A percentile compares a stretch with the other conserved stretches of the same genome.
Evolutionary conservation across 2,113 vertebrate species (phyloP).

Genomic region (Rissa tridactyla): DNA sequence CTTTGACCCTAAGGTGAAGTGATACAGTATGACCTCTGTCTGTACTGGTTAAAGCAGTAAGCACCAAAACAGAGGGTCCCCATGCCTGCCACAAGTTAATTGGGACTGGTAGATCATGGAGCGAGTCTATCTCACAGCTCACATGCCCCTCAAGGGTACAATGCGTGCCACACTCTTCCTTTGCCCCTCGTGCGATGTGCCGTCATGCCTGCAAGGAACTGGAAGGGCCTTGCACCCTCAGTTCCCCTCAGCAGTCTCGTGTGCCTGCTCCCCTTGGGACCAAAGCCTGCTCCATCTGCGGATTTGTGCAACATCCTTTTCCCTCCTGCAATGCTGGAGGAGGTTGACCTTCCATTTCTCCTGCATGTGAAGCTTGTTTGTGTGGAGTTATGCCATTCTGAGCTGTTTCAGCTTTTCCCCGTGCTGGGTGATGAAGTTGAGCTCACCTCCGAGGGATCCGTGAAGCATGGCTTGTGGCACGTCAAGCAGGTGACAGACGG

Average conservation of each 20-base stretch:
- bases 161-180: not conserved
- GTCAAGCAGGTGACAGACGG: not conserved
- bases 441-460: not conserved
- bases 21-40: not conserved
- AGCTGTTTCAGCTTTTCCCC: not conserved
- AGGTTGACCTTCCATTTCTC: fast-evolving
- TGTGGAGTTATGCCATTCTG: fast-evolving
- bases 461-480: not conserved
- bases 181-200: not conserved
- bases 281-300: not conserved
- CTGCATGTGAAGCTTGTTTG: not conserved
- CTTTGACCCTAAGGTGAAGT: not conserved
- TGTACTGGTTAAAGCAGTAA: not conserved
- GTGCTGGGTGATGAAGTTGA: not conserved
- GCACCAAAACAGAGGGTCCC: not conserved
- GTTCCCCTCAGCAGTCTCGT: not conserved
- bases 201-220: not conserved
- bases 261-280: not conserved
- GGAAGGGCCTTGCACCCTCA: not conserved
- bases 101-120: not conserved
- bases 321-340: not conserved
- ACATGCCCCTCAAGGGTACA: not conserved
- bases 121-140: not conserved
- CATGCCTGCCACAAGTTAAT: not conserved
- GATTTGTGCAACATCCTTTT: not conserved